phyloP scores from a whole-genome alignment of 2,797 vertebrate genomes.

The Malacoraja senta region DNA sequence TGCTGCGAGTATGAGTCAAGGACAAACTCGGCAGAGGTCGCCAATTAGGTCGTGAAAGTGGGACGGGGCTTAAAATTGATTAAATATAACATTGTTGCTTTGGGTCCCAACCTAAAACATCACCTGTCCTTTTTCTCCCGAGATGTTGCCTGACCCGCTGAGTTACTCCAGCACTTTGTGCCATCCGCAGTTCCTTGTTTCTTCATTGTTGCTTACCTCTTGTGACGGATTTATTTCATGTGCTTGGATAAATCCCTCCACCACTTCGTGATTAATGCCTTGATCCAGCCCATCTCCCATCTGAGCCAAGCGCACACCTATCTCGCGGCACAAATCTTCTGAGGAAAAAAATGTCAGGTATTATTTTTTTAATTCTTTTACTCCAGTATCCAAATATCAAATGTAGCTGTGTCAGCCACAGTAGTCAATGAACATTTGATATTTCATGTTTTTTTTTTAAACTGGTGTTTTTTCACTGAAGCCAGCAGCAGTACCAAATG shows the following conservation, averaged over 20 bases:
- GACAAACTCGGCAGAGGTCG: too few relatives aligned
- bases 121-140: too few relatives aligned
- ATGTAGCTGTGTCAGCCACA: not conserved
- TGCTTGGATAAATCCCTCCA: constrained; percentile 46
- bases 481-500: not conserved
- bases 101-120: too few relatives aligned
- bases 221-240: not conserved
- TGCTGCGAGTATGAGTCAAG: too few relatives aligned
- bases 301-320: constrained; percentile 53
- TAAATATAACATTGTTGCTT: too few relatives aligned
- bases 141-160: too few relatives aligned
- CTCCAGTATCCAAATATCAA: not conserved
- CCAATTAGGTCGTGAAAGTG: too few relatives aligned
- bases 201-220: not conserved
- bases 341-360: constrained; percentile 35
- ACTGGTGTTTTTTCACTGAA: not conserved
- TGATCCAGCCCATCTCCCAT: constrained; percentile 57
- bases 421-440: not conserved
- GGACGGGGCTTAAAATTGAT: too few relatives aligned
- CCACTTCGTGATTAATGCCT: constrained; percentile 46
- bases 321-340: constrained; percentile 49
- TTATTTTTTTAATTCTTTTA: not conserved
- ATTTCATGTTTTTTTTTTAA: not conserved
- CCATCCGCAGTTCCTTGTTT: too few relatives aligned
- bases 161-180: too few relatives aligned